Conservation (phyloP, 1,140 invertebrate genomes). For the Temnothorax longispinosus region DNA sequence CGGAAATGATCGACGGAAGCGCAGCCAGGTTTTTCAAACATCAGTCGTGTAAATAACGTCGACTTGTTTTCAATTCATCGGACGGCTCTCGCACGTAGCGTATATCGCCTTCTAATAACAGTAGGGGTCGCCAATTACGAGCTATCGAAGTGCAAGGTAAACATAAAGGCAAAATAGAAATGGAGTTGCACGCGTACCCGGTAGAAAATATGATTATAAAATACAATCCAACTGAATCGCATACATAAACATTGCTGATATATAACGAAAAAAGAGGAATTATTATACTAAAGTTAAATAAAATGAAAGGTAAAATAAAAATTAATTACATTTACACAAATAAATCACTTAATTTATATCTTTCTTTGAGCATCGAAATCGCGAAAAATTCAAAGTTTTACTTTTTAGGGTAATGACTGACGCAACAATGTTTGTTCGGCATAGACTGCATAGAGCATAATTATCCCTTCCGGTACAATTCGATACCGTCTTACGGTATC, state of each 20-base stretch:
- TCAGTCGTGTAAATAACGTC: conserved; percentile 46
- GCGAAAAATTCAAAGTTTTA: neutral
- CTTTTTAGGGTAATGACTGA: neutral
- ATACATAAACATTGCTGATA: neutral
- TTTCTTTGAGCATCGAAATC: neutral
- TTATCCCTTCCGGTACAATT: conserved; percentile 45
- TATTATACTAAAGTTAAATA: neutral
- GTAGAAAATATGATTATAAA: conserved; percentile 24
- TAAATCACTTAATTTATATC: neutral
- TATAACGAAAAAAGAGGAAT: neutral
- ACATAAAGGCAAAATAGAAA: conserved; percentile 24
- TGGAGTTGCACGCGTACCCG: neutral
- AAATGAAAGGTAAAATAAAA: neutral
- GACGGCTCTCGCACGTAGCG: neutral
- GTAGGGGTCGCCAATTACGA: conserved; percentile 35
- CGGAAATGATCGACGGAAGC: conserved; percentile 39
- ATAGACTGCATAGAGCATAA: neutral
- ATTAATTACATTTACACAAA: neutral
- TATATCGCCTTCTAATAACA: conserved; percentile 50
- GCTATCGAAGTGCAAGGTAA: conserved; percentile 28
- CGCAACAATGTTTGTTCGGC: neutral
- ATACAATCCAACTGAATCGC: neutral
- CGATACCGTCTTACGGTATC: conserved; percentile 39
- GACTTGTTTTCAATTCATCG: conserved; percentile 51
- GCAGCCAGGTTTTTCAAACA: conserved; percentile 39